phyloP scores from a whole-genome alignment of 2,113 vertebrate species.

The Corvus hawaiiensis region DNA sequence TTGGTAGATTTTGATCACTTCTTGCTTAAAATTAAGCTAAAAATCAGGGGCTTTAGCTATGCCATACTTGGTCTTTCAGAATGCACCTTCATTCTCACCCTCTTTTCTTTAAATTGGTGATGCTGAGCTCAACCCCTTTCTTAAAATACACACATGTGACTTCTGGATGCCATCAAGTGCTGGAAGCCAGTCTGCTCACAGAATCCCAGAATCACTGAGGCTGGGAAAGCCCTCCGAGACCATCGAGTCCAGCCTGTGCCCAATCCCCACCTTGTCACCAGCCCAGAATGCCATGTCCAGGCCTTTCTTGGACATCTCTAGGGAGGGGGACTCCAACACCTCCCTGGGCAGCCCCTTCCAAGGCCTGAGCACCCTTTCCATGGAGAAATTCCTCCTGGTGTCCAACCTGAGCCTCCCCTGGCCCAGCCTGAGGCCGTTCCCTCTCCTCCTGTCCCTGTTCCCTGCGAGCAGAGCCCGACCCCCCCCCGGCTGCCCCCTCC shows the following conservation, averaged over 20 bases:
- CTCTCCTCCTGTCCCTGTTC: not conserved
- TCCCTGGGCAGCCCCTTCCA: not conserved
- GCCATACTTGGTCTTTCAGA: not conserved
- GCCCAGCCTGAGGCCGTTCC: not conserved
- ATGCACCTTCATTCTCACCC: not conserved
- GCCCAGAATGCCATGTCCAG: not conserved
- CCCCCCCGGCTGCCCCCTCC: not conserved
- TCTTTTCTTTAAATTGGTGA: not conserved
- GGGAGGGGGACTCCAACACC: not conserved
- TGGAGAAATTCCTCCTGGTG: fast-evolving
- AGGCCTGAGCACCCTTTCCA: not conserved
- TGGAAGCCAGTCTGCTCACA: not conserved
- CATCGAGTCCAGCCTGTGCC: fast-evolving
- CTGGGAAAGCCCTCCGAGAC: fast-evolving
- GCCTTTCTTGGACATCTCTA: not conserved
- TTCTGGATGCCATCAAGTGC: not conserved
- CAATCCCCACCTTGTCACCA: fast-evolving
- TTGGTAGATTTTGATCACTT: not conserved
- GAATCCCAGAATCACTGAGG: not conserved
- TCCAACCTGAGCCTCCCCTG: not conserved
- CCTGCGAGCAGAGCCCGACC: not conserved
- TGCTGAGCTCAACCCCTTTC: not conserved
- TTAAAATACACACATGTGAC: not conserved
- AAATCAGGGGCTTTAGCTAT: not conserved
- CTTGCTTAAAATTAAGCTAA: not conserved